A percentile compares a stretch with the other conserved stretches of the same genome.
Evolutionary conservation across 2,113 vertebrate species (phyloP).

Genomic region (Ictidomys tridecemlineatus): DNA sequence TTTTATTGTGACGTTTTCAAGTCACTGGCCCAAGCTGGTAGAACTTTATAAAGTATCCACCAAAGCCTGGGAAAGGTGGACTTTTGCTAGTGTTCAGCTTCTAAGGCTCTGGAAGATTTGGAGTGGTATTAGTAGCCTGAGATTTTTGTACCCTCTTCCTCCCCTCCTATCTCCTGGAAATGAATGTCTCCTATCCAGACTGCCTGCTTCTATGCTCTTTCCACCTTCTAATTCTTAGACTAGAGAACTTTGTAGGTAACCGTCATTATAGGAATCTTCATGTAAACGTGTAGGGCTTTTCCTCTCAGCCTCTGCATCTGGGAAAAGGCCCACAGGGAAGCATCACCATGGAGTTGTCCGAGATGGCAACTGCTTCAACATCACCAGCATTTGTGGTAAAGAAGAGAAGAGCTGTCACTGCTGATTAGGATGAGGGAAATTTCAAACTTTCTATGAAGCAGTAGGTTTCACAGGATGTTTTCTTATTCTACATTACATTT

Average conservation of each 20-base stretch:
- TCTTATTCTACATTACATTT: constrained; percentile 40
- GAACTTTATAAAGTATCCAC: too few species aligned
- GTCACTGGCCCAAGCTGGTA: too few species aligned
- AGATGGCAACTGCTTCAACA: constrained; percentile 15
- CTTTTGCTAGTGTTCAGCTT: background rate
- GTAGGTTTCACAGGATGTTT: background rate
- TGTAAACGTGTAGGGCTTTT: background rate
- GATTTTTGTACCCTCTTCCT: background rate
- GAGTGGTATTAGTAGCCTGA: constrained; percentile 8
- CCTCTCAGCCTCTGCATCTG: constrained; percentile 31
- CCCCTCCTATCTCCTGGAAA: background rate
- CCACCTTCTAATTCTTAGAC: background rate
- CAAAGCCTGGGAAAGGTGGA: too few species aligned
- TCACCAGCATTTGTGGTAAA: background rate
- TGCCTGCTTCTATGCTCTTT: too few species aligned
- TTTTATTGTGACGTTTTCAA: too few species aligned
- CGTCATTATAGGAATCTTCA: background rate
- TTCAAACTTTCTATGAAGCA: constrained; percentile 43
- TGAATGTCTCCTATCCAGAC: background rate
- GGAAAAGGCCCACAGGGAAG: background rate
- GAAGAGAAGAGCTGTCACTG: background rate
- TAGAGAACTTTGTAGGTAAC: constrained; percentile 1
- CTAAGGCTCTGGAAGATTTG: background rate
- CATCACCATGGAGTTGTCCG: background rate
- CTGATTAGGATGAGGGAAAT: background rate